These are phyloP conservation scores for Macaca nemestrina DNA, from an alignment of 2,113 vertebrate species.

Conservation along the genomic window DNA sequence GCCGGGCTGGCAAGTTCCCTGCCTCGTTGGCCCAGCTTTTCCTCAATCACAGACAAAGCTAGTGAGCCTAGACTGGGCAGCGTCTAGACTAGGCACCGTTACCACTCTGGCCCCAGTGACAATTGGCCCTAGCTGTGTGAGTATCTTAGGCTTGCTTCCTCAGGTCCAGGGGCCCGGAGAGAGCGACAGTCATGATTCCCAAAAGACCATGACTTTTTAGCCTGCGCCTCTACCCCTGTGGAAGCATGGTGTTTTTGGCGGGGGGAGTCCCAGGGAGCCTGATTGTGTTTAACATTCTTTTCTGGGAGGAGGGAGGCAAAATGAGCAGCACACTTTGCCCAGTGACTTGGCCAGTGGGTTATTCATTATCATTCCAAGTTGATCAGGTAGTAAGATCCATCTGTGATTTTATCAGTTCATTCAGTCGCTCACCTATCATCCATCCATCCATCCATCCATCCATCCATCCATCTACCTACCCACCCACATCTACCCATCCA, in stretches of 20 bases:
- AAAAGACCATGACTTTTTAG: not conserved
- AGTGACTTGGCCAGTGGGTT: not conserved
- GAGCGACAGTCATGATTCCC: not conserved
- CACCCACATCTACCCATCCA: not conserved
- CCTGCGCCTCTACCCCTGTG: rapidly evolving
- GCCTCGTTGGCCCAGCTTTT: not conserved
- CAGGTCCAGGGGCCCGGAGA: not conserved
- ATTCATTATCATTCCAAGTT: not conserved
- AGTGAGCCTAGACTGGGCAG: not conserved
- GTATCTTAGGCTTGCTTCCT: not conserved
- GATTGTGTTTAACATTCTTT: not conserved
- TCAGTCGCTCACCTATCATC: not conserved
- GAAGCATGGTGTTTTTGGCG: not conserved
- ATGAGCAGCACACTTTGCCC: too few species aligned
- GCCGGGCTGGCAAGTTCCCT: not conserved
- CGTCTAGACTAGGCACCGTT: not conserved
- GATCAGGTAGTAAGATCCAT: not conserved
- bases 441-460: too few species aligned
- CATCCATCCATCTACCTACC: not conserved
- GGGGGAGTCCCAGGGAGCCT: not conserved
- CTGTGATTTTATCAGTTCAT: not conserved
- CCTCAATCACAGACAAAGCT: not conserved
- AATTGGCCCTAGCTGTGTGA: not conserved
- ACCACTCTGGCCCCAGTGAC: not conserved
- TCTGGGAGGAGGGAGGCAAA: not conserved